Base-by-base conservation (phyloP, 2,797 vertebrate species). In the Amphiprion clarkii region DNA sequence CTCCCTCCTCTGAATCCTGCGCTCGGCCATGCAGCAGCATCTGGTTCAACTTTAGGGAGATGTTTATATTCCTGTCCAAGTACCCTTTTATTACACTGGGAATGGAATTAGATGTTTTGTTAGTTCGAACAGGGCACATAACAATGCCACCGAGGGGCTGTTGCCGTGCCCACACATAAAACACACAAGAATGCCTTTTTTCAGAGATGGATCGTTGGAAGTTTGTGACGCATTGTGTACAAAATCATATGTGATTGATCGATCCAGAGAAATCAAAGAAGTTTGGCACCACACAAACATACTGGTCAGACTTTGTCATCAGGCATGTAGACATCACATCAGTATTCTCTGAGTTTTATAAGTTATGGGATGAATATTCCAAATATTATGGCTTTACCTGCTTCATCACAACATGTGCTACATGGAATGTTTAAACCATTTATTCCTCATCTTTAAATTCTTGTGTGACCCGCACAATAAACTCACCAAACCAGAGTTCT, bases 21-120 rank as follows among this genome's bases (percentile, higher is more conserved):
- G 17, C 87, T 67, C 78, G 65, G 73, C 81, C 86, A 77, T 89
- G 84, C 79, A 68, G 81, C 88, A 89, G 91, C 95, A 96, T 96
- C 95, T 96, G 95, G 93, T 96, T 96, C 90, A 85, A 92, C 93
- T 95, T 96, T 94, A 85, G 74, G 62, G 77, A 87, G 84, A 93
- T 95, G 93, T 95, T 95, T 95, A 92, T 93, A 93, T 91, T 94
- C 89, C 84, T 85, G 88, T 94, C 92, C 92, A 92, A 93, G 90
- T 90, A 90, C 86, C 90, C 89, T 94, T 92, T 85, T 91, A 94
- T 93, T 93, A 92, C 90, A 83, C 86, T 85, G 90, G 95, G 95
- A 96, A 77, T 91, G 86, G 91, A 93, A 92, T 94, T 94, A 88
- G 80, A 93, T 93, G 92, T 94, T 94, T 95, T 93, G 93, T 93